Percentiles rank a stretch among this genome's conserved stretches.
phyloP scores from a whole-genome alignment of 2,113 vertebrate genomes.

The Pelecanus crispus region DNA sequence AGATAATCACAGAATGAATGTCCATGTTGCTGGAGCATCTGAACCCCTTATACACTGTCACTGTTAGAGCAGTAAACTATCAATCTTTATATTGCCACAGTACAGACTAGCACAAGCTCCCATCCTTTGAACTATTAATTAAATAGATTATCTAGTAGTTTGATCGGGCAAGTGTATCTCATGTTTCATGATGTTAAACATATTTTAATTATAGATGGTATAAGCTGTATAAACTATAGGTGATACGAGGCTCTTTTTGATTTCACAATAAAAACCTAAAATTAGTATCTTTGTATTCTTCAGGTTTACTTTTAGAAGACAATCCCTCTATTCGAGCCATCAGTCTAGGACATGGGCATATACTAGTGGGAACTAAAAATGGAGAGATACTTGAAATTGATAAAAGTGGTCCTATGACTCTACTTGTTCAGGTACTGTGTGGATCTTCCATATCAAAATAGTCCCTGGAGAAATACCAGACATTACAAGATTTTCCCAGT shows the following conservation, averaged over 20 bases:
- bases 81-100: background rate
- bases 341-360: conserved; percentile 93
- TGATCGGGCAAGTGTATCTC: background rate
- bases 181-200: background rate
- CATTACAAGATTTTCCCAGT: background rate
- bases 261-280: background rate
- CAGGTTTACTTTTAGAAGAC: conserved; percentile 94
- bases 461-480: background rate
- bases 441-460: background rate
- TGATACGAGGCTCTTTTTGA: background rate
- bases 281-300: background rate
- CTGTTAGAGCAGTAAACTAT: background rate
- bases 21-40: background rate
- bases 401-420: conserved; percentile 92
- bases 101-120: background rate
- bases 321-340: conserved; percentile 96
- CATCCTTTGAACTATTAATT: background rate
- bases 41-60: background rate
- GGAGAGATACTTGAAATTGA: conserved; percentile 97
- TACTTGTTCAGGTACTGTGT: conserved; percentile 83
- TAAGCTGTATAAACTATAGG: background rate
- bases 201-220: background rate
- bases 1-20: background rate
- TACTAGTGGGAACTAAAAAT: conserved; percentile 95
- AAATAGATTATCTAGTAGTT: background rate